Percentiles rank a stretch among this genome's conserved stretches.
Evolutionary conservation across 1,140 invertebrate genomes (phyloP).

Genomic region (Drosophila erecta): DNA sequence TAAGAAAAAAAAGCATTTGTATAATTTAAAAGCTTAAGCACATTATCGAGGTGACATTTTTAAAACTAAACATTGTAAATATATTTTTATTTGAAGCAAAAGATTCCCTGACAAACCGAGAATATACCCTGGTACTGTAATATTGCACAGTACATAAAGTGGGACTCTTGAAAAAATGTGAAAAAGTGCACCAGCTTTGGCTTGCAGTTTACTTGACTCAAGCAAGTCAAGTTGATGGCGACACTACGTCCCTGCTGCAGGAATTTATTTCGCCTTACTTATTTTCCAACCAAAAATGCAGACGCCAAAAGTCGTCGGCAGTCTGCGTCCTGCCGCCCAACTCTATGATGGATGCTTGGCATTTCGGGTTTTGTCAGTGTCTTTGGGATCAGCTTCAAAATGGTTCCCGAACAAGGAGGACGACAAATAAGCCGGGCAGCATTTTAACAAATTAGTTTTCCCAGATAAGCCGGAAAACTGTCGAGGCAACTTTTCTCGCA

Average conservation of each 20-base stretch:
- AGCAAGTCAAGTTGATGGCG: conserved; percentile 54
- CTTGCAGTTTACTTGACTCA: conserved; percentile 67
- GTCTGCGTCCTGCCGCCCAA: conserved; percentile 12
- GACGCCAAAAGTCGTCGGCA: conserved; percentile 58
- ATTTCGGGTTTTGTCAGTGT: conserved; percentile 40
- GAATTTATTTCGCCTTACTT: conserved; percentile 61
- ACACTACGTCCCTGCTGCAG: conserved; percentile 36
- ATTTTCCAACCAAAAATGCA: conserved; percentile 62
- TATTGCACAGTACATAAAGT: background rate
- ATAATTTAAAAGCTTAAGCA: background rate
- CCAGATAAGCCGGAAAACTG: conserved; percentile 56
- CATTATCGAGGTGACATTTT: no score
- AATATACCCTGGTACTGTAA: background rate
- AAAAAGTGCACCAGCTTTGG: conserved; percentile 42
- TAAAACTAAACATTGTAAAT: no score
- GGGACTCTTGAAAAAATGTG: background rate
- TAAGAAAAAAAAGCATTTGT: no score
- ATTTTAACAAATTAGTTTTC: conserved; percentile 79
- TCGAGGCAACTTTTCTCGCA: conserved; percentile 12
- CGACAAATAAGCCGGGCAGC: conserved; percentile 70
- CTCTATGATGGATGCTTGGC: conserved; percentile 64
- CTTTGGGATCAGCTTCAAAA: conserved; percentile 33
- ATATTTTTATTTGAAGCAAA: background rate
- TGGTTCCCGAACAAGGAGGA: conserved; percentile 26
- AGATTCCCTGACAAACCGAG: no score